Base-by-base conservation (phyloP, 2,888 invertebrate genomes). In the Synergus itoensis region DNA sequence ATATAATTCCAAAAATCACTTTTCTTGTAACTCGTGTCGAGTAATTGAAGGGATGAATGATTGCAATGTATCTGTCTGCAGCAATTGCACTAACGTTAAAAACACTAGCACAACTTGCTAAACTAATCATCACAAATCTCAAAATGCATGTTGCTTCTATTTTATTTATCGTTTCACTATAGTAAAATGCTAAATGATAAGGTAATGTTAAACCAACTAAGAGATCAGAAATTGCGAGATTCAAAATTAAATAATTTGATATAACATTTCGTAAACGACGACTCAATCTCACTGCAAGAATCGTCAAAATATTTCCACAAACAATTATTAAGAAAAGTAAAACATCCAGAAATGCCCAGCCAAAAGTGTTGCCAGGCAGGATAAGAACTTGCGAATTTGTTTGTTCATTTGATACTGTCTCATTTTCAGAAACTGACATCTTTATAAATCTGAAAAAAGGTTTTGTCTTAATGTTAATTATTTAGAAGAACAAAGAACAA, bases 81-180 rank as follows among this genome's bases (percentile, higher is more conserved):
- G 97, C 97, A 84, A 97, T 96, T 76, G 95, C 95, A 88, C 96
- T 95, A 85, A 97, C 94, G 91, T 96, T 97, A 92, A 95, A 95
- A 87, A 97, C 95, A 85, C 96, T 97, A 76, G 96, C 96, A 86
- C 95, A 94, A 90, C 96, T 96, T 82, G 96, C 96, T 88, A 96
- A 94, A 85, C 95, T 95, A 84, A 96, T 95, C 77, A 96, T 93
- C 78, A 96, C 95, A 92, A 96, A 97, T 79, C 85, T 84, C 48
- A 85, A 64, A 73, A 97, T 90, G 87, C 97, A 97, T 36, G 95
- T 94, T 88, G 93, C 93, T 86, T 95, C 94, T 84, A 94, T 93
- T 69, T 92, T 92, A 57, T 95, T 95, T 86, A 96, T 93, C 80
- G 94, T 93, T 8, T 93, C 93, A 86, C 94, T 93, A 83, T 96